Evolutionary conservation across 2,797 vertebrate genomes (phyloP).

Genomic region (Mycteria americana): DNA sequence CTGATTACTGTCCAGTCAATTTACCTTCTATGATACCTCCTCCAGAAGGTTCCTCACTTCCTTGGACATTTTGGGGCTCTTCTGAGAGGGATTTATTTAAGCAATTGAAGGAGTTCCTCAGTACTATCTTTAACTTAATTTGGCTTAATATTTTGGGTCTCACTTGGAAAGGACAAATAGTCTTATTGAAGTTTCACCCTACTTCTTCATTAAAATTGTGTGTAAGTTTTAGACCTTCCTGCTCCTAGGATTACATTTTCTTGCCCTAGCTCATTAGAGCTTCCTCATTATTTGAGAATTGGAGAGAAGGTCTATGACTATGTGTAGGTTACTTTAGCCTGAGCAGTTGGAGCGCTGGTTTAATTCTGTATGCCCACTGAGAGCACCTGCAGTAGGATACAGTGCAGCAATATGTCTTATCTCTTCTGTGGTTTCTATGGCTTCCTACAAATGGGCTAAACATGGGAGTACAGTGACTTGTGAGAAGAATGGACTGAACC

Average conservation of each 20-base stretch:
- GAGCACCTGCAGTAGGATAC: not conserved
- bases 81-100: not conserved
- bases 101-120: not conserved
- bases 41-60: not conserved
- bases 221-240: not conserved
- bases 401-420: not conserved
- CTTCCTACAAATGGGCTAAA: not conserved
- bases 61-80: not conserved
- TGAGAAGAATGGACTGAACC: not conserved
- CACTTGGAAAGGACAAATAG: not conserved
- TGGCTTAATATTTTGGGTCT: not conserved
- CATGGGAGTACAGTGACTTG: not conserved
- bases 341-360: not conserved
- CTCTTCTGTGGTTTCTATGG: not conserved
- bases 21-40: not conserved
- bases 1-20: not conserved
- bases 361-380: not conserved
- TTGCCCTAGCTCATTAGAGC: not conserved
- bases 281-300: not conserved
- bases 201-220: not conserved
- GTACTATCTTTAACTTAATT: not conserved
- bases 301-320: not conserved
- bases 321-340: not conserved
- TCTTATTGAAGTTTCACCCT: not conserved
- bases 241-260: not conserved